phyloP scores from a whole-genome alignment of 2,797 vertebrate genomes.

The Caiman crocodilus region DNA sequence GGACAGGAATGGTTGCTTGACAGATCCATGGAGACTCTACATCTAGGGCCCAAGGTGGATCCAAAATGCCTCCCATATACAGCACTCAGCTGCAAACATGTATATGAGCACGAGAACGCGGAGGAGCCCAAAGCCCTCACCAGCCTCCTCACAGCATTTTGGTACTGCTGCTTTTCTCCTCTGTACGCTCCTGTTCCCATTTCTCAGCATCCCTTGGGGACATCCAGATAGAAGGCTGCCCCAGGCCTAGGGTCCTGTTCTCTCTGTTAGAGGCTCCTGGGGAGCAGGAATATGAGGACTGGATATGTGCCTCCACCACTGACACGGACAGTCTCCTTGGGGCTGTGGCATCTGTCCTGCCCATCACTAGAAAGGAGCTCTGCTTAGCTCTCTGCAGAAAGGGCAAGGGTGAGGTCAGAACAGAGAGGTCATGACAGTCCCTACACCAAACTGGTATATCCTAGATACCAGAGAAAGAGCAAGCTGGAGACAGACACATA shows the following conservation, averaged over 20 bases:
- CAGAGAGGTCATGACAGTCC: not conserved
- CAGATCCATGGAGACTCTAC: not conserved
- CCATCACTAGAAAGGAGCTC: not conserved
- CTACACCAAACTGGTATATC: not conserved
- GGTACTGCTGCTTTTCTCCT: not conserved
- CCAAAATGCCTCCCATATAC: not conserved
- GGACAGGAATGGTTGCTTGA: accelerated
- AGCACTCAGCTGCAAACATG: too few relatives aligned
- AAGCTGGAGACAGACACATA: not conserved
- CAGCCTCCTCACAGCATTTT: not conserved
- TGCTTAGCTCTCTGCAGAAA: not conserved
- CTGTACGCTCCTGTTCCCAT: not conserved
- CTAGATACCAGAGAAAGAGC: not conserved
- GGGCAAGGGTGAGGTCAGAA: not conserved
- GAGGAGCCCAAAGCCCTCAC: not conserved
- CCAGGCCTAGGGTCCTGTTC: not conserved
- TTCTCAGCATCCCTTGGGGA: not conserved
- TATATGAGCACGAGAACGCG: too few relatives aligned
- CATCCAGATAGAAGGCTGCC: too few relatives aligned
- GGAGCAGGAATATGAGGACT: not conserved
- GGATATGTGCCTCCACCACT: not conserved
- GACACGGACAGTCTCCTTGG: not conserved
- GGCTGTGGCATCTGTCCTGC: not conserved
- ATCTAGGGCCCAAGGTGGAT: not conserved
- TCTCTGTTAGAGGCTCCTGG: not conserved